Evolutionary conservation across 2,888 invertebrate species (phyloP).

Genomic region (Drosophila peninsularis): DNA sequence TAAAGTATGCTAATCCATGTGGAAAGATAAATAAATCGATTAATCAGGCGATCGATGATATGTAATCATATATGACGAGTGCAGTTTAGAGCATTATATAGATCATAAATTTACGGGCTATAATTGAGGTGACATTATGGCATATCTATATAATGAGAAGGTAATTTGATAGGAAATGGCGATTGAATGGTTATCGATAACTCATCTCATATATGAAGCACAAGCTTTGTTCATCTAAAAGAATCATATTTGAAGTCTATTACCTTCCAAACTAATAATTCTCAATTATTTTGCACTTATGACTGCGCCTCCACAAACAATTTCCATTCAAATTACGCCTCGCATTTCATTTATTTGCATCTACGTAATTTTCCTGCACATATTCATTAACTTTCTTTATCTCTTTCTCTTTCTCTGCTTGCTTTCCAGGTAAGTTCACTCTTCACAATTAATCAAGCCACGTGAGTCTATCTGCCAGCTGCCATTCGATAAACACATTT

Average conservation of each 20-base stretch:
- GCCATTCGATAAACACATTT: slow-evolving; percentile 50
- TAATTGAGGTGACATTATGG: slow-evolving; percentile 9
- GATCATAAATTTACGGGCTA: slow-evolving; percentile 27
- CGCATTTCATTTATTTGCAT: slow-evolving; percentile 5
- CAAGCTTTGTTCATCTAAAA: not conserved
- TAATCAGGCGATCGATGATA: slow-evolving; percentile 43
- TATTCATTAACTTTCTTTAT: slow-evolving; percentile 48
- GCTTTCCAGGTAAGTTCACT: slow-evolving; percentile 68
- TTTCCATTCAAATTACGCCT: slow-evolving; percentile 3
- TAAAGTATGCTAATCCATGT: slow-evolving; percentile 60
- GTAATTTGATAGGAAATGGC: too few species aligned
- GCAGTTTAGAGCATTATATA: slow-evolving; percentile 4
- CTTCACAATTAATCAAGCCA: slow-evolving; percentile 69
- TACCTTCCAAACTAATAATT: not conserved
- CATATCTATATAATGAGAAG: not conserved
- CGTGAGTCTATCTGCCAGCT: slow-evolving; percentile 53
- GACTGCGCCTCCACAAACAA: not conserved
- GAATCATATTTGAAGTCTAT: not conserved
- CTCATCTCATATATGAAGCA: not conserved
- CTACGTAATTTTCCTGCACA: slow-evolving; percentile 26
- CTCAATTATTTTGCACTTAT: not conserved
- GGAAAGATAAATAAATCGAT: slow-evolving; percentile 49
- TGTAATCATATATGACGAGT: slow-evolving; percentile 28
- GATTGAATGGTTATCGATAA: too few species aligned
- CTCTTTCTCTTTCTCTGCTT: slow-evolving; percentile 39